phyloP scores from a whole-genome alignment of 1,140 invertebrate species.

The Sminthurides bifidus region DNA sequence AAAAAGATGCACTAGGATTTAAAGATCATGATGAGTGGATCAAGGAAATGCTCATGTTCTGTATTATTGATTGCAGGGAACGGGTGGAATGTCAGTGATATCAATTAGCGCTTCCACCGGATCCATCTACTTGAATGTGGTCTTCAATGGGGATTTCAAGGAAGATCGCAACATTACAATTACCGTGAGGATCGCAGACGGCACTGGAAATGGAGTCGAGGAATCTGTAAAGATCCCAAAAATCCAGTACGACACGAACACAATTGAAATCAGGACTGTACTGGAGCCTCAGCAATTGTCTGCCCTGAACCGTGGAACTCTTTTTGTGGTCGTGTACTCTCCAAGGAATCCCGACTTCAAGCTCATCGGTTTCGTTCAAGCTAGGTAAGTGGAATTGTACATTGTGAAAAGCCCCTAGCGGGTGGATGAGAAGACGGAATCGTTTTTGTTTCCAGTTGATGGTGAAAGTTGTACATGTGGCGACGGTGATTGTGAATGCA shows the following conservation, averaged over 20 bases:
- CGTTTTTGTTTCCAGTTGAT: too few species aligned
- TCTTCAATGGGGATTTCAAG: conserved; percentile 70
- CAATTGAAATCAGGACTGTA: conserved; percentile 26
- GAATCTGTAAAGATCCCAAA: conserved; percentile 44
- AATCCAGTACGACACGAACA: conserved; percentile 34
- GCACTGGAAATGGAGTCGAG: conserved; percentile 47
- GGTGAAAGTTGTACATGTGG: too few species aligned
- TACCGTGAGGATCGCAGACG: conserved; percentile 52
- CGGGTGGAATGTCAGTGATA: conserved; percentile 71
- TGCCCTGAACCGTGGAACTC: conserved; percentile 22
- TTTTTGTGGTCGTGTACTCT: conserved; percentile 49
- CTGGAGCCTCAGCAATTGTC: conserved; percentile 25
- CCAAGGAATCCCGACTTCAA: conserved; percentile 45
- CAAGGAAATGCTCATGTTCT: too few species aligned
- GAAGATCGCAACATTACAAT: conserved; percentile 54
- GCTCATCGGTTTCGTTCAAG: conserved; percentile 29
- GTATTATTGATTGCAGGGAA: conserved; percentile 39
- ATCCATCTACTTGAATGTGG: conserved; percentile 62
- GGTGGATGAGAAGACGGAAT: too few species aligned
- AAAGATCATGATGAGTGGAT: too few species aligned
- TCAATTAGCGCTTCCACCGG: conserved; percentile 62
- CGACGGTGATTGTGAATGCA: not conserved
- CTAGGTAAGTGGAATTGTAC: conserved; percentile 16
- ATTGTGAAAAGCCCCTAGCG: too few species aligned
- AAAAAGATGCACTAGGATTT: too few species aligned